Percentiles rank a stretch among this genome's conserved stretches.
These are phyloP conservation scores for Nyctibius bracteatus DNA, from an alignment of 2,113 vertebrate species.

Conservation along the genomic window DNA sequence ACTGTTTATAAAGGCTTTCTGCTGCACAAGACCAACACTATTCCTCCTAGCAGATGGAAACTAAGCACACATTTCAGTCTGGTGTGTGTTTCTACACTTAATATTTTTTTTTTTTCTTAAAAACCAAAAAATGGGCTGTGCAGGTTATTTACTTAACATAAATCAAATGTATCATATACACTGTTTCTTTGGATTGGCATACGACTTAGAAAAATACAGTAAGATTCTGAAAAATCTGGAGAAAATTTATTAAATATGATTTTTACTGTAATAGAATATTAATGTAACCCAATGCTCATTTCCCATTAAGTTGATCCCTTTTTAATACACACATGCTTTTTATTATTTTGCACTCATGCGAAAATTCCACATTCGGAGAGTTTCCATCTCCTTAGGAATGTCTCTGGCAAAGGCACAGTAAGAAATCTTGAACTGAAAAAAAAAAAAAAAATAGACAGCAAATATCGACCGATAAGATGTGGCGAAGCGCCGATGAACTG, in stretches of 20 bases:
- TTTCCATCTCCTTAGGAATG: constrained; percentile 83
- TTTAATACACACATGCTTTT: constrained; percentile 86
- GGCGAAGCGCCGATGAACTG: constrained; percentile 17
- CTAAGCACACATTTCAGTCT: constrained; percentile 53
- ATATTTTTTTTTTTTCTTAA: constrained; percentile 41
- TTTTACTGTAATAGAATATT: constrained; percentile 87
- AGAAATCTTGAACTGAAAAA: constrained; percentile 63
- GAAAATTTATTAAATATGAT: constrained; percentile 86
- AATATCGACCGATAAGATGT: constrained; percentile 42
- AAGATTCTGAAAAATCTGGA: constrained; percentile 69
- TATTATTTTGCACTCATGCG: constrained; percentile 85
- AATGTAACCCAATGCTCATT: constrained; percentile 82
- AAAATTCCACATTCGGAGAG: constrained; percentile 82
- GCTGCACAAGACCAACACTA: constrained; percentile 67
- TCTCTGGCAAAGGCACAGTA: constrained; percentile 72
- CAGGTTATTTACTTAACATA: constrained; percentile 79
- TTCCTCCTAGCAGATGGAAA: constrained; percentile 59
- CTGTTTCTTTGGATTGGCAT: constrained; percentile 75
- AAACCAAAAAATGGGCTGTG: constrained; percentile 62
- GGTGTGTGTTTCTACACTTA: constrained; percentile 75
- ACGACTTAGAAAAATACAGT: constrained; percentile 77
- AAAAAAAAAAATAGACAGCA: constrained; percentile 24
- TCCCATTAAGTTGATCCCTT: constrained; percentile 81
- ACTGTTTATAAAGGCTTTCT: constrained; percentile 71
- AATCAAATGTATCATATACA: constrained; percentile 76